Percentiles rank a stretch among this genome's conserved stretches.
Conservation (phyloP, 1,140 invertebrate genomes). For the Zaprionus capensis region DNA sequence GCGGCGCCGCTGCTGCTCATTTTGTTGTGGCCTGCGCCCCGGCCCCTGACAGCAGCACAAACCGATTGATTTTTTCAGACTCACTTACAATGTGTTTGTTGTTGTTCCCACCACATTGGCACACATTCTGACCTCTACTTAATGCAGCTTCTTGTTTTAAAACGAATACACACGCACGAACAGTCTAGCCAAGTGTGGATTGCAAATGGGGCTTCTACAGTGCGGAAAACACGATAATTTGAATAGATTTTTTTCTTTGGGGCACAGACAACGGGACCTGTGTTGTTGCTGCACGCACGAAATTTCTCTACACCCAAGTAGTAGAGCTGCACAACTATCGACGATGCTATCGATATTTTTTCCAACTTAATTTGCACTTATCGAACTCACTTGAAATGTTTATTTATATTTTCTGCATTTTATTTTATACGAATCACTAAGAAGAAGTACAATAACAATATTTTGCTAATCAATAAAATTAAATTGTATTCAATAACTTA, state of each 20-base stretch:
- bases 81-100: conserved; percentile 44
- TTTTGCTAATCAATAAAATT: too few relatives aligned
- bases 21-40: conserved; percentile 52
- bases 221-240: conserved; percentile 57
- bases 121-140: conserved; percentile 57
- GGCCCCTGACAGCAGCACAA: conserved; percentile 41
- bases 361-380: neutral
- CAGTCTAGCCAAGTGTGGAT: conserved; percentile 17
- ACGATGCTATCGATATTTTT: conserved; percentile 17
- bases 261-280: conserved; percentile 51
- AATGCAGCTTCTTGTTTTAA: conserved; percentile 9
- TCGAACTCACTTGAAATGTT: neutral
- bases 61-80: conserved; percentile 77
- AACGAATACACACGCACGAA: conserved; percentile 16
- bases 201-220: conserved; percentile 27
- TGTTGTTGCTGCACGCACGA: conserved; percentile 68
- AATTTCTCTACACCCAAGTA: conserved; percentile 79
- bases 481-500: too few relatives aligned
- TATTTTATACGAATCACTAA: neutral
- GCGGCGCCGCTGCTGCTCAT: conserved; percentile 66
- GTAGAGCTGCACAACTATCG: conserved; percentile 44
- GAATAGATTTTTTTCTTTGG: conserved; percentile 52
- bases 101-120: conserved; percentile 42
- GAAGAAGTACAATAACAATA: neutral
- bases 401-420: neutral